phyloP scores from a whole-genome alignment of 2,888 invertebrate genomes.

The Anthophora plumipes region DNA sequence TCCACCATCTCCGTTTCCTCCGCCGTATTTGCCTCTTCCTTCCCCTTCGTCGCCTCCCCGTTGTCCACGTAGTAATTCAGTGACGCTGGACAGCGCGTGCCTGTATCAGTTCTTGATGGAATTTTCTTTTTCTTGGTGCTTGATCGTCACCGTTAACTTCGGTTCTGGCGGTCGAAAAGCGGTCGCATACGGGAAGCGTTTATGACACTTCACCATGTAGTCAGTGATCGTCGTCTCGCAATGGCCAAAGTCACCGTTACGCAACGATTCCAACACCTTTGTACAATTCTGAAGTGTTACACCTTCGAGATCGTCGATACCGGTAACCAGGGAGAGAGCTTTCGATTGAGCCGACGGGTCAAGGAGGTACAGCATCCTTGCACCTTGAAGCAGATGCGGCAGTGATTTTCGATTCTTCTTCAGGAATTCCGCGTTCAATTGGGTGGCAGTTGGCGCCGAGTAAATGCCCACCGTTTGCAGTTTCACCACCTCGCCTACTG shows the following conservation, averaged over 20 bases:
- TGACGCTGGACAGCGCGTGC: conserved; percentile 71
- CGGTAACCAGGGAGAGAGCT: conserved; percentile 88
- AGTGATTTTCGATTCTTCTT: conserved; percentile 86
- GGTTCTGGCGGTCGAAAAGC: conserved; percentile 86
- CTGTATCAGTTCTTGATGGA: conserved; percentile 81
- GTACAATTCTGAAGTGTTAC: conserved; percentile 90
- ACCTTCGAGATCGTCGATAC: conserved; percentile 85
- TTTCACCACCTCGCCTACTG: conserved; percentile 86
- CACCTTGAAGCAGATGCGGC: conserved; percentile 92
- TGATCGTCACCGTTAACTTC: conserved; percentile 69
- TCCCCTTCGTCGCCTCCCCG: conserved; percentile 59
- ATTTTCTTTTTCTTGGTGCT: conserved; percentile 81
- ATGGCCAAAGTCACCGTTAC: conserved; percentile 92
- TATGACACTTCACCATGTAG: conserved; percentile 90
- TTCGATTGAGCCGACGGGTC: conserved; percentile 88
- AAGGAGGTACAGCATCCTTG: conserved; percentile 91
- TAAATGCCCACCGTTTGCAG: conserved; percentile 86
- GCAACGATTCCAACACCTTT: conserved; percentile 91
- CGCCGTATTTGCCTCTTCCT: too few relatives aligned
- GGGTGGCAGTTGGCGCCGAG: conserved; percentile 85
- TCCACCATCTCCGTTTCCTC: conserved; percentile 17
- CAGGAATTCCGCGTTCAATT: conserved; percentile 86
- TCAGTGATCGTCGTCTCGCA: conserved; percentile 88
- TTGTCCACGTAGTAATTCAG: conserved; percentile 70
- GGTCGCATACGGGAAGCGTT: conserved; percentile 91